Conservation (phyloP, 2,797 vertebrate genomes). For the Argentina silus region DNA sequence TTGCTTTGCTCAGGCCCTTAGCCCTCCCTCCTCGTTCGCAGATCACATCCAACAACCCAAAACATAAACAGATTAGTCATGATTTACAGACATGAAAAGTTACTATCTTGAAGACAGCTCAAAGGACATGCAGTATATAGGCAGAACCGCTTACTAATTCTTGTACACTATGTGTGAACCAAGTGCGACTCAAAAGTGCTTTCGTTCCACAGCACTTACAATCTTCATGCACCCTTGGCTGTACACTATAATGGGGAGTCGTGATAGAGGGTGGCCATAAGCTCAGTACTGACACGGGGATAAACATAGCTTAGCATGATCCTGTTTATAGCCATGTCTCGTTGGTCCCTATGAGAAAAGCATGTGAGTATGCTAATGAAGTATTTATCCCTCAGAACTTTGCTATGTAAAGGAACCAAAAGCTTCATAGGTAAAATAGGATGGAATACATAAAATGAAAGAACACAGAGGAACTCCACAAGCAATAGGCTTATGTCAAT, state of each 20-base stretch:
- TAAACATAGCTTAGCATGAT: conserved; percentile 5
- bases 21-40: neutral
- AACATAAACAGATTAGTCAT: neutral
- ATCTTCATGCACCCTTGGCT: neutral
- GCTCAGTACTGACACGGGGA: conserved; percentile 31
- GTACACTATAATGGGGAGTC: neutral
- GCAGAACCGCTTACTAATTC: too few species aligned
- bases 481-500: neutral
- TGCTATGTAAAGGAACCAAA: neutral
- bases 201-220: neutral
- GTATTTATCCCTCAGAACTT: neutral
- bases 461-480: neutral
- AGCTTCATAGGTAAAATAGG: neutral
- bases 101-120: neutral
- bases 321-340: conserved; percentile 43
- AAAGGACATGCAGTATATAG: neutral
- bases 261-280: neutral
- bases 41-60: neutral
- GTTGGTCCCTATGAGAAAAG: neutral
- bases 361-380: conserved; percentile 1
- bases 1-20: neutral
- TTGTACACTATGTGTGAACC: too few species aligned
- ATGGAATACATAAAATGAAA: neutral
- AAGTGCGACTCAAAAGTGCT: too few species aligned
- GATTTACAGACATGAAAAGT: neutral